Base-by-base conservation (phyloP, 2,797 vertebrate genomes). In the Smutsia gigantea region DNA sequence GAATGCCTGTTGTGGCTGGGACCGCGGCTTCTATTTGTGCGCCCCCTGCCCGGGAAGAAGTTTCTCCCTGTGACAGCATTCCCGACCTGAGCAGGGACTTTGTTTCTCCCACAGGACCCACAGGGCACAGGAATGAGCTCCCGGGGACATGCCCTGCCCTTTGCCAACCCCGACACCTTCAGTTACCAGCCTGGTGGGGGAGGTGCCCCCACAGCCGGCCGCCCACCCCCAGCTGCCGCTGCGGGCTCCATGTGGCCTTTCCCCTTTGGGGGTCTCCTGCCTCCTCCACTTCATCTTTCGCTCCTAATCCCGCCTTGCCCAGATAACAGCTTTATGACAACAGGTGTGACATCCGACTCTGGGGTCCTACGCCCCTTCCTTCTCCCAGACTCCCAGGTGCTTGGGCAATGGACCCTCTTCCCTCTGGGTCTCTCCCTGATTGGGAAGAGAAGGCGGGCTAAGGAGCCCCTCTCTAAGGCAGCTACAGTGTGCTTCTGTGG, bases 1-100 rank as follows among this genome's bases (percentile, higher is more conserved):
- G 94, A 97, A 92, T 93, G 94, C 86, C 10, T 29, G 21, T 95
- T 91, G 86, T 86, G 91, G 95, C 97, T 29, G 91, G 92, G 93
- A 79, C 77, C 0, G 23, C 82, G 71, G 93, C 96, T 94, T 97
- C 94, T 74, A 53, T 34, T 88, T 87, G 61, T 84, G 77, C 39
- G 42, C 68, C 71, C 0, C 2, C 64, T 94, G 94, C 84, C 57
- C 27, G 7, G 83, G 63, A 74, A 0, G 0, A 14, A 27, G 75
- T 90, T 93, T 69, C 77, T 86, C 51, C 59, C 42, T 0, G 31
- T 57, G 12, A 94, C n/a, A 68, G 89, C n/a, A 37, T 53, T 39
- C 69, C 96, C 63, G 3, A 71, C 83, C 86, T 78, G 69, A 27
- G 18, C 1, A 4, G 34, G 13, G 4, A 1, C 88, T 63, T 63